These are phyloP conservation scores for Drosophila prolongata DNA, from an alignment of 2,888 invertebrate species.

Conservation along the genomic window DNA sequence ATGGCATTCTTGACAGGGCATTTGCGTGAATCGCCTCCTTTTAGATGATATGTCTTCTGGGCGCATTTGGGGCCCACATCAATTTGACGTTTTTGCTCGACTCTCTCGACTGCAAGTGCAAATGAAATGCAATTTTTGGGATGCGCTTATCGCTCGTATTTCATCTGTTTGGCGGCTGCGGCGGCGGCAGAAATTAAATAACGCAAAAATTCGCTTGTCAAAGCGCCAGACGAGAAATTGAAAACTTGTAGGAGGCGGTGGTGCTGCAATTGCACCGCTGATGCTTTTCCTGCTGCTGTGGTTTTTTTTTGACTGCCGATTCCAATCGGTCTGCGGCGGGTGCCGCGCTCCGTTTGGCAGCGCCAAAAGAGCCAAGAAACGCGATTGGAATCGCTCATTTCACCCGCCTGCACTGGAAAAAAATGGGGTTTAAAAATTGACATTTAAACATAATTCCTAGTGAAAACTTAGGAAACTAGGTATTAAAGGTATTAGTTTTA, in stretches of 20 bases:
- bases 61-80: slow-evolving; percentile 44
- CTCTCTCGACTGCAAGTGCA: slow-evolving; percentile 40
- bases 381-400: slow-evolving; percentile 72
- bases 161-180: slow-evolving; percentile 48
- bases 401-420: slow-evolving; percentile 47
- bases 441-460: too few relatives aligned
- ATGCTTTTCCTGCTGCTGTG: slow-evolving; percentile 9
- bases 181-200: slow-evolving; percentile 66
- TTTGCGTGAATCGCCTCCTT: slow-evolving; percentile 55
- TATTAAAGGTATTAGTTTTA: too few relatives aligned
- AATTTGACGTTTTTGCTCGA: slow-evolving; percentile 35
- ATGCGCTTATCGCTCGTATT: slow-evolving; percentile 62
- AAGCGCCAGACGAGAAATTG: slow-evolving; percentile 55
- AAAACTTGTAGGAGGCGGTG: slow-evolving; percentile 41
- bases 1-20: slow-evolving; percentile 46
- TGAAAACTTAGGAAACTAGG: too few relatives aligned
- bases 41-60: slow-evolving; percentile 32
- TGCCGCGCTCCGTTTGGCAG: slow-evolving; percentile 77
- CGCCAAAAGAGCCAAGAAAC: slow-evolving; percentile 56
- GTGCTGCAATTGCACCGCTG: slow-evolving; percentile 19
- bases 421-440: background rate
- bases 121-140: slow-evolving; percentile 70
- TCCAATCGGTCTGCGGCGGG: slow-evolving; percentile 71
- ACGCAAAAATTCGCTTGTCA: slow-evolving; percentile 65
- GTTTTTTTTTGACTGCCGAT: slow-evolving; percentile 51